Base-by-base conservation (phyloP, 2,797 vertebrate species). In the Lophius americanus region DNA sequence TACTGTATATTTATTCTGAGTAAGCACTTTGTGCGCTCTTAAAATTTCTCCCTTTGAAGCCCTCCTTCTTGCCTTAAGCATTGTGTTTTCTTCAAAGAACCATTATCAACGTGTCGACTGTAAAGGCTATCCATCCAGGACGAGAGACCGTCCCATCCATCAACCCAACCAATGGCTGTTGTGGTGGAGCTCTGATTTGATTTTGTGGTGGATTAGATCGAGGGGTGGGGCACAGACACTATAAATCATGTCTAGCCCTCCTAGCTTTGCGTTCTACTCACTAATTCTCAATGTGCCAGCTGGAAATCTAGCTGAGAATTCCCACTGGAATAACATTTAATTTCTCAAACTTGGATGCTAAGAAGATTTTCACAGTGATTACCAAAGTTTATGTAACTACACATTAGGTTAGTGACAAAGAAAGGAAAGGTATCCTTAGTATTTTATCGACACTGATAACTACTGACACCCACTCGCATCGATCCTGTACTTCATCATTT, bases 241-340 rank as follows among this genome's bases (percentile, higher is more conserved):
- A 74, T 76, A 76, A 85, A 84, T 86, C 70, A 76, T 36, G 46
- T 47, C 55, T 57, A 55, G 51, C 23, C 0, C 51, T 38, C 70
- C 49, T 8, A 38, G 52, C 10, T 59, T 10, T 11, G 33, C 3
- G 9, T 14, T 57, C 59, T 0, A 8, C 54, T 64, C 33, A 0
- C 12, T 0, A 63, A 72, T 52, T 85, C 61, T 52, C n/a, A 73
- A 82, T 32, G 53, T 61, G 1, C 10, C 69, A 4, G 48, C 55
- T 75, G 80, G 76, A 82, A 79, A 67, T 83, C 44, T 8, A 68
- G 44, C 12, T 13, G 3, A 54, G 42, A 68, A 82, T 74, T 85
- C 73, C 78, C 83, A 85, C 72, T 75, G 63, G 74, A 68, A 77
- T 79, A 67, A 64, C 32, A 66, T 70, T 72, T 73, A 62, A 35